Conservation (phyloP, 2,113 vertebrate genomes). For the Hemicordylus capensis region DNA sequence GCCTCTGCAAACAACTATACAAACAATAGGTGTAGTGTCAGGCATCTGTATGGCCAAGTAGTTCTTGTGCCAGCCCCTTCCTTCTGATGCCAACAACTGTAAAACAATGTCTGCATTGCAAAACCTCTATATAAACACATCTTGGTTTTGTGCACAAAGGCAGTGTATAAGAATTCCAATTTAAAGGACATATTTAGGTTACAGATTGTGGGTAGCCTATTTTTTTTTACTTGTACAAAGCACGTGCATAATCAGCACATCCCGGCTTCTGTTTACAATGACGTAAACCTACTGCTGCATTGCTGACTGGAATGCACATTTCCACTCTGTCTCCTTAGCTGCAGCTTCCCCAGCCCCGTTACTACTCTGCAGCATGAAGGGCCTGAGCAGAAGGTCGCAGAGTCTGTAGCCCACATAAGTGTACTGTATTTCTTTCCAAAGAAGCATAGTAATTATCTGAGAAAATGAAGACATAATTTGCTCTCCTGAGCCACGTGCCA, state of each 20-base stretch:
- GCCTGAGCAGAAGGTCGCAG: neutral
- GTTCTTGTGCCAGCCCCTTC: slow-evolving; percentile 21
- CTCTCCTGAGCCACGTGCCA: slow-evolving; percentile 13
- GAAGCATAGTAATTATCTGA: neutral
- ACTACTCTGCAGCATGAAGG: neutral
- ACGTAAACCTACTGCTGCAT: neutral
- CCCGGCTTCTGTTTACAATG: neutral
- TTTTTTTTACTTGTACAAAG: neutral
- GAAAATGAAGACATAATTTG: neutral
- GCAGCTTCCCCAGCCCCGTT: neutral
- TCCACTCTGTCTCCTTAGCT: neutral
- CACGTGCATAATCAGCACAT: neutral
- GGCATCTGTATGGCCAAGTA: slow-evolving; percentile 1
- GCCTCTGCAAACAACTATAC: slow-evolving; percentile 11
- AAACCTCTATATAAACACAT: neutral
- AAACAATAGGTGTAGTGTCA: slow-evolving; percentile 38
- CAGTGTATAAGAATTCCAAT: neutral
- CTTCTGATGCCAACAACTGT: neutral
- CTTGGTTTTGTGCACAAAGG: neutral
- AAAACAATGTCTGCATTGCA: neutral
- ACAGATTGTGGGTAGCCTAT: neutral
- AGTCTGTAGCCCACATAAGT: neutral
- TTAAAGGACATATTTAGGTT: neutral
- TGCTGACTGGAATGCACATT: neutral
- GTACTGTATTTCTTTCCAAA: neutral